Evolutionary conservation across 2,888 invertebrate species (phyloP).

Genomic region (Drepanosiphum platanoidis): DNA sequence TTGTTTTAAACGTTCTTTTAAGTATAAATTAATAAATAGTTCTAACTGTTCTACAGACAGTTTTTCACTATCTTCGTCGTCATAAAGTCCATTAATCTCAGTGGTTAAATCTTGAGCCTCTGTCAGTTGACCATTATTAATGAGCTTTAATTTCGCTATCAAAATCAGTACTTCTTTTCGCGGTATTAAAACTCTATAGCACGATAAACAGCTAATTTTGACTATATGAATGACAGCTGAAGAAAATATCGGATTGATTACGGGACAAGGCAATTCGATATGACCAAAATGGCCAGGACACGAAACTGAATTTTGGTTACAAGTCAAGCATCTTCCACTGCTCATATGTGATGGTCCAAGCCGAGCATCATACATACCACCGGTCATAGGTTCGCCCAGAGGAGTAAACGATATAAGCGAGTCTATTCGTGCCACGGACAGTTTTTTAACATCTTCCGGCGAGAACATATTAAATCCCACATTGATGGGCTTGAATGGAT

Average conservation of each 20-base stretch:
- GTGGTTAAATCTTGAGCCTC: constrained; percentile 77
- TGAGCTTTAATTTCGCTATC: constrained; percentile 75
- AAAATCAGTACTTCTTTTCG: constrained; percentile 73
- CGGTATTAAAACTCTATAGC: constrained; percentile 76
- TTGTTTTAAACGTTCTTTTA: constrained; percentile 36
- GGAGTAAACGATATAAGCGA: constrained; percentile 83
- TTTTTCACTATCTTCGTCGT: constrained; percentile 2
- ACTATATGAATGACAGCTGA: constrained; percentile 77
- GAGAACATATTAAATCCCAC: constrained; percentile 70
- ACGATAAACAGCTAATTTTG: constrained; percentile 77
- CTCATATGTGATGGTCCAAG: constrained; percentile 79
- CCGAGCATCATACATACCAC: constrained; percentile 90
- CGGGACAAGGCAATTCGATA: constrained; percentile 87
- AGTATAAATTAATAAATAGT: constrained; percentile 36
- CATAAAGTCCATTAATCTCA: constrained; percentile 68
- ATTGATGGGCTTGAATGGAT: constrained; percentile 56
- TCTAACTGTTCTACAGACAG: constrained; percentile 28
- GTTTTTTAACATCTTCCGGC: constrained; percentile 78
- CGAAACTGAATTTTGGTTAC: constrained; percentile 73
- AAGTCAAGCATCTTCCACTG: constrained; percentile 82
- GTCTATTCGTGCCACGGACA: constrained; percentile 84
- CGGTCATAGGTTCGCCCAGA: constrained; percentile 81
- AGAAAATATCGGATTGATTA: constrained; percentile 90
- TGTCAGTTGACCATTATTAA: constrained; percentile 79
- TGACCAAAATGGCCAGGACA: constrained; percentile 97